A percentile compares a stretch with the other conserved stretches of the same genome.
These are phyloP conservation scores for Onthophagus sagittarius DNA, from an alignment of 2,888 invertebrate species.

Conservation along the genomic window DNA sequence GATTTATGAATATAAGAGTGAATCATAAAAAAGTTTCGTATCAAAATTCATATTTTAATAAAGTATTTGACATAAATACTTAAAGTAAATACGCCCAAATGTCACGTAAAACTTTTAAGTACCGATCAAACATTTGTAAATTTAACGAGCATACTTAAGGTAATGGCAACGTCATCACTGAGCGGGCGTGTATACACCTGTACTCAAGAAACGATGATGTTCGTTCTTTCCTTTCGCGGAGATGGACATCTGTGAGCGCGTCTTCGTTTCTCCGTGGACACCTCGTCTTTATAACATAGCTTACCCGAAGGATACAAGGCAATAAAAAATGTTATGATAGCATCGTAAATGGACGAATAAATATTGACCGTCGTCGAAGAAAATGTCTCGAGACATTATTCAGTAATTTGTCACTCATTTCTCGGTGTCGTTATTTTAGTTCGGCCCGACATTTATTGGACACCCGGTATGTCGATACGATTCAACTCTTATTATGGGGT, in stretches of 20 bases:
- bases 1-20: background rate
- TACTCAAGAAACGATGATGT: too few species aligned
- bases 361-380: background rate
- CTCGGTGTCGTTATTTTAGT: background rate
- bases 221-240: background rate
- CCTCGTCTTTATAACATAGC: background rate
- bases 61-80: background rate
- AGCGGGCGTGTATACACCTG: background rate
- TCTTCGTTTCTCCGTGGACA: background rate
- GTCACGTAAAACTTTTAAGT: background rate
- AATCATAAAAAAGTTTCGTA: too few species aligned
- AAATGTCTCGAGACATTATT: background rate
- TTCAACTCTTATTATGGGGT: background rate
- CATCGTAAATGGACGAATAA: background rate
- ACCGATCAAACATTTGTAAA: background rate
- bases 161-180: background rate
- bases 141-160: background rate
- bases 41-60: background rate
- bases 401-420: background rate
- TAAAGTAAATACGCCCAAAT: background rate
- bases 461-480: background rate
- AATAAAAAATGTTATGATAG: background rate
- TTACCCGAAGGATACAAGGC: background rate
- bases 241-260: background rate
- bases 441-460: background rate